Evolutionary conservation across 2,113 vertebrate species (phyloP).

Genomic region (Pachyramphus minor): DNA sequence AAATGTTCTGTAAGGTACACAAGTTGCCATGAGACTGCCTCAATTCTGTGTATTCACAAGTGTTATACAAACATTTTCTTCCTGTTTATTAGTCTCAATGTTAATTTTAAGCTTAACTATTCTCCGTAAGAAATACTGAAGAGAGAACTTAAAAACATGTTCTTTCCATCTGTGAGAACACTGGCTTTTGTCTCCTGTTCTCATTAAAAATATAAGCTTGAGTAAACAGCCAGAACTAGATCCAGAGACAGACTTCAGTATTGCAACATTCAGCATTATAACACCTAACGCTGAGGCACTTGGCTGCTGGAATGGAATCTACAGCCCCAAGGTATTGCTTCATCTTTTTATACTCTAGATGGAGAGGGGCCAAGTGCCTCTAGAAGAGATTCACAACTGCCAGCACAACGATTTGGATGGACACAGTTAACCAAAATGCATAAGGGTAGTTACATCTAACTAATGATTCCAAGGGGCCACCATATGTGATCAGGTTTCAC

Average conservation of each 20-base stretch:
- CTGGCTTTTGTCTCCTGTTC: slow-evolving; percentile 3
- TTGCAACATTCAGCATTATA: background rate
- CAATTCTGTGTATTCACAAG: background rate
- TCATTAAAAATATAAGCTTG: background rate
- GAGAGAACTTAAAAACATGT: background rate
- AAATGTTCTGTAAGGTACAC: background rate
- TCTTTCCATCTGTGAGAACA: background rate
- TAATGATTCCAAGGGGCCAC: background rate
- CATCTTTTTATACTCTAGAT: background rate
- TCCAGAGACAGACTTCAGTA: background rate
- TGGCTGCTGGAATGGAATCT: slow-evolving; percentile 1
- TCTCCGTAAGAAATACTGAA: background rate
- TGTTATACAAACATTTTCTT: background rate
- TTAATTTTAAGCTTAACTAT: background rate
- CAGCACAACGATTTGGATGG: background rate
- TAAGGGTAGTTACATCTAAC: background rate
- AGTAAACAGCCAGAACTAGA: slow-evolving; percentile 5
- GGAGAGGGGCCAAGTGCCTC: background rate
- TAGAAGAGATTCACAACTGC: background rate
- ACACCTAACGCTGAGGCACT: slow-evolving; percentile 2
- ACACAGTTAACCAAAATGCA: background rate
- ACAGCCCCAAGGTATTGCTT: background rate
- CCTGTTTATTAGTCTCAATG: background rate
- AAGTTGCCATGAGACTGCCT: background rate
- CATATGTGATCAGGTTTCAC: background rate